Evolutionary conservation across 2,888 invertebrate species (phyloP).

Genomic region (Ditula angustiorana): DNA sequence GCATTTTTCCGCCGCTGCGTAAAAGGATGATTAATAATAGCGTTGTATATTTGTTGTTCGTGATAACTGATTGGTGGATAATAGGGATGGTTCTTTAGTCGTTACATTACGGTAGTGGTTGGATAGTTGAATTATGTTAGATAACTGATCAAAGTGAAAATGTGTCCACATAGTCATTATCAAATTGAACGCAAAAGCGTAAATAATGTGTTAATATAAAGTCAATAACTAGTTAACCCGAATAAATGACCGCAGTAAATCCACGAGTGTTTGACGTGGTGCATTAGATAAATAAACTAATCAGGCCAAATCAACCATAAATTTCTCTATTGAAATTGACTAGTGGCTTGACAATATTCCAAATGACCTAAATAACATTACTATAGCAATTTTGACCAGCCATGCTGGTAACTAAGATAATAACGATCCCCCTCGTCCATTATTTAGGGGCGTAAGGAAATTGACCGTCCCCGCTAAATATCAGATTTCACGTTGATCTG

Average conservation of each 20-base stretch:
- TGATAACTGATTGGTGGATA: too few relatives aligned
- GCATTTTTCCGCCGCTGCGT: too few relatives aligned
- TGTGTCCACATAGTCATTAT: too few relatives aligned
- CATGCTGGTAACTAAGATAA: slow-evolving; percentile 61
- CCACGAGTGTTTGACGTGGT: neutral
- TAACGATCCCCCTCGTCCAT: slow-evolving; percentile 75
- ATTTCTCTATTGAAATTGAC: slow-evolving; percentile 5
- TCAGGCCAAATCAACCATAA: slow-evolving; percentile 18
- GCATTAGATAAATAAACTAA: slow-evolving; percentile 19
- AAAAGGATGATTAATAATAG: too few relatives aligned
- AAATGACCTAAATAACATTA: slow-evolving; percentile 35
- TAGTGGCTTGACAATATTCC: slow-evolving; percentile 28
- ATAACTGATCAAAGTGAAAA: too few relatives aligned
- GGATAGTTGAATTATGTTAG: too few relatives aligned
- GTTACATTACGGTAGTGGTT: too few relatives aligned
- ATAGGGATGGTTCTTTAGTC: too few relatives aligned
- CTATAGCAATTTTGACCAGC: slow-evolving; percentile 23
- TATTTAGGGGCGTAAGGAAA: slow-evolving; percentile 68
- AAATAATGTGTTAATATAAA: neutral
- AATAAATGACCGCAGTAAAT: slow-evolving; percentile 1
- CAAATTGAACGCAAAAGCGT: neutral
- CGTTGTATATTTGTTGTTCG: too few relatives aligned
- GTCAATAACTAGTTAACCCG: neutral
- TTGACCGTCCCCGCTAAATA: slow-evolving; percentile 79
- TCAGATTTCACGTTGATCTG: slow-evolving; percentile 83